A percentile compares a stretch with the other conserved stretches of the same genome.
Evolutionary conservation across 2,113 vertebrate species (phyloP).

Genomic region (Cercocebus atys): DNA sequence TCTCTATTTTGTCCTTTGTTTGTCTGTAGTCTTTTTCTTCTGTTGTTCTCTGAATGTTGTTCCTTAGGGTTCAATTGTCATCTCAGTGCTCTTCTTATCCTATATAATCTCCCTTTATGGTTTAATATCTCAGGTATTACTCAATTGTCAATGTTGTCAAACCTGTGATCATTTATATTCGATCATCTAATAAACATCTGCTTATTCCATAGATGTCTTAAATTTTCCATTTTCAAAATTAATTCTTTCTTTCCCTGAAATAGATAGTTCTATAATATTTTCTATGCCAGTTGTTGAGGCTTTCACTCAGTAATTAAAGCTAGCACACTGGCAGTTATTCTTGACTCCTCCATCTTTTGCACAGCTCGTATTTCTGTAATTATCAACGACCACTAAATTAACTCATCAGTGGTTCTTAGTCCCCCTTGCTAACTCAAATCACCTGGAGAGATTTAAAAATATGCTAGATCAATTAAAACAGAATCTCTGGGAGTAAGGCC

Average conservation of each 20-base stretch:
- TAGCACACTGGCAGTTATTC: neutral
- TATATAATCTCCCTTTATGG: neutral
- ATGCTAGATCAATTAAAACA: constrained; percentile 20
- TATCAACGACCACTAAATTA: neutral
- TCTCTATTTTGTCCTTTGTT: neutral
- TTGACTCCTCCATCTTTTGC: neutral
- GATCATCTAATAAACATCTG: neutral
- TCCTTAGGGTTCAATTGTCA: neutral
- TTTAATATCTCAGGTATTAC: neutral
- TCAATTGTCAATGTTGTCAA: neutral
- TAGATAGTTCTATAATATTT: neutral
- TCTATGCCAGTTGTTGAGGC: neutral
- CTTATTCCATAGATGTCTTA: neutral
- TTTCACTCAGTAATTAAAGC: neutral
- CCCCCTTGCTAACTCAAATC: neutral
- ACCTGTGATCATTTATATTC: neutral
- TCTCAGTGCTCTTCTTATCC: neutral
- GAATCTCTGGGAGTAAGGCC: neutral
- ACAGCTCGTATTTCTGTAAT: neutral
- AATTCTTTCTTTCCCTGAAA: neutral
- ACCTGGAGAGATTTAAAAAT: neutral
- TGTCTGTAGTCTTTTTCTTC: neutral
- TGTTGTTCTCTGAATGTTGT: neutral
- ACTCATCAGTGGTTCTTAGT: neutral
- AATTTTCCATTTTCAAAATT: neutral